Base-by-base conservation (phyloP, 1,140 invertebrate species). In the Maconellicoccus hirsutus region DNA sequence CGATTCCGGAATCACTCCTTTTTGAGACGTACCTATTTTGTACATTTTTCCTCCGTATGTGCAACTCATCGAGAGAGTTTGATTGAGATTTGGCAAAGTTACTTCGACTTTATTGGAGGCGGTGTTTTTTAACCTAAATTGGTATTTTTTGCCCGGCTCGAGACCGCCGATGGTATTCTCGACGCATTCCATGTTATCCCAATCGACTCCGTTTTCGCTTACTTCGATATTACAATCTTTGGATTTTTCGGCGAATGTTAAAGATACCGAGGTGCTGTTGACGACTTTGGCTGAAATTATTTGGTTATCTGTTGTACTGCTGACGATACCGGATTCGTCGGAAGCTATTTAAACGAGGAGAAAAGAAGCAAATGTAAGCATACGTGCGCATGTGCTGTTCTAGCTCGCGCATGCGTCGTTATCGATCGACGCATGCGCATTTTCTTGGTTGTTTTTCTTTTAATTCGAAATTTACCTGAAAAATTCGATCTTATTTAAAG, bases 11-110 rank as follows among this genome's bases (percentile, higher is more conserved):
- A 38, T 38, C 14, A 38, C 14, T n/a, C n/a, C 12, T 3, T 33
- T 33, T 33, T 33, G 12, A 73, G 19, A 19, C 70, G 72, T 72
- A 59, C 81, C 81, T 59, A 82, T 72, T 71, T 83, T 81, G 75
- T 87, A 86, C 0, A 75, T 78, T 71, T 82, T 81, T 1, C 83
- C 85, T 72, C 87, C 85, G 77, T 85, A 83, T 21, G 75, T 76
- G 75, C 87, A 89, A 73, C 70, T 73, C 38, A 70, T 72, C 70
- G 42, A 10, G 19, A 22, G 10, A 25, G 25, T 66, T 66, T 10
- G 61, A 23, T 61, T 16, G 3, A 14, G 61, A 26, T 8, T 19
- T 23, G 29, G 52, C 19, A 66, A 23, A 12, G 22, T 66, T 4
- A 66, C 61, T 66, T 66, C 61, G 10, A 66, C 61, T 75, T 75